Percentiles rank a stretch among this genome's conserved stretches.
Conservation (phyloP, 2,113 vertebrate genomes). For the Phaethon lepturus region DNA sequence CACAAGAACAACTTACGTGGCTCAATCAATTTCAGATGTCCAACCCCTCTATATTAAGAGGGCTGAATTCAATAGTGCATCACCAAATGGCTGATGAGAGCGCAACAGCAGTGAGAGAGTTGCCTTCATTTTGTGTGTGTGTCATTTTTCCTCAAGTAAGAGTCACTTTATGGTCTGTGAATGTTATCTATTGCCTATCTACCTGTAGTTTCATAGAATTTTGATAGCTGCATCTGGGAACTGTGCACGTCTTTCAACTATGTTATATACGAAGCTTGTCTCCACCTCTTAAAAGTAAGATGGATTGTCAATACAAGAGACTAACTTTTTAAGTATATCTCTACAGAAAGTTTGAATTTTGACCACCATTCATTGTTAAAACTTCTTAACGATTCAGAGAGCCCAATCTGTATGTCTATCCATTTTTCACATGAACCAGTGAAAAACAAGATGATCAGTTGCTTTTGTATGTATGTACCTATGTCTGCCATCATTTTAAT, state of each 20-base stretch:
- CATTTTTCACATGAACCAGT: not conserved
- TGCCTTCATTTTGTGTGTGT: not conserved
- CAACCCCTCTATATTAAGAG: not conserved
- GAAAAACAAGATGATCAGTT: not conserved
- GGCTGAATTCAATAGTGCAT: not conserved
- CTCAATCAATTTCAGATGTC: not conserved
- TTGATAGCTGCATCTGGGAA: not conserved
- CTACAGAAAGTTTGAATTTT: not conserved
- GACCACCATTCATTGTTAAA: not conserved
- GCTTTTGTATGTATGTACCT: not conserved
- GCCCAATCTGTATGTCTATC: no score
- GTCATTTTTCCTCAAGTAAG: not conserved
- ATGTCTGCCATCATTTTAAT: not conserved
- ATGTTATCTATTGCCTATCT: not conserved
- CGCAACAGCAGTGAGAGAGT: not conserved
- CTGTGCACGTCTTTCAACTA: not conserved
- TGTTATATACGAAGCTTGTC: not conserved
- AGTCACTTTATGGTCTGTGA: not conserved
- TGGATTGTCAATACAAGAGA: not conserved
- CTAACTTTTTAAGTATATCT: not conserved
- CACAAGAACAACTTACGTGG: not conserved
- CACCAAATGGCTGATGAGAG: not conserved
- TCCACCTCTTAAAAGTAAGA: not conserved
- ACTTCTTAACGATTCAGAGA: not conserved
- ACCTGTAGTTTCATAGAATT: not conserved